phyloP scores from a whole-genome alignment of 2,113 vertebrate genomes.

The Periophthalmus modestus region DNA sequence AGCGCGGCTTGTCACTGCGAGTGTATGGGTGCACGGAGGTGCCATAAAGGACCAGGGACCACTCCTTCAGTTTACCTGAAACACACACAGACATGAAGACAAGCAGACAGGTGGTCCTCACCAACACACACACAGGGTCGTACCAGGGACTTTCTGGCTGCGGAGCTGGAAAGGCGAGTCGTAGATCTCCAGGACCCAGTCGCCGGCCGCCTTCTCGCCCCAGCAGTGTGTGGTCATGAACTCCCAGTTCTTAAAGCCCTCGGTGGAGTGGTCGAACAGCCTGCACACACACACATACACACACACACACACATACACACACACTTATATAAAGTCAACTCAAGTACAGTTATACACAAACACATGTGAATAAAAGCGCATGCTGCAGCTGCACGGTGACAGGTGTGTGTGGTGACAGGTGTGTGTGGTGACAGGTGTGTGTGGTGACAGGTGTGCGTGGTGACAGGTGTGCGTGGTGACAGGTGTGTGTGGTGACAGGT shows the following conservation, averaged over 20 bases:
- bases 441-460: no score
- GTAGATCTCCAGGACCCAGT: conserved; percentile 97
- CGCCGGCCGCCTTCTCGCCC: conserved; percentile 95
- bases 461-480: no score
- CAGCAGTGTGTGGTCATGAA: conserved; percentile 99
- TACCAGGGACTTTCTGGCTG: conserved; percentile 97
- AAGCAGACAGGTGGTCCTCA: neutral
- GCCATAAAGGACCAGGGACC: conserved; percentile 96
- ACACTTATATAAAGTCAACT: no score
- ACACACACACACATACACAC: no score
- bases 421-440: no score
- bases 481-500: no score
- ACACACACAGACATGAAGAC: conserved; percentile 11
- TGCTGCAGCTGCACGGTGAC: no score
- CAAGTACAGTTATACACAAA: no score
- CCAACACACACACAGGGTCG: neutral
- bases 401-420: no score
- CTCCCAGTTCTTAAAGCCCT: conserved; percentile 99
- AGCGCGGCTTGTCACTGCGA: conserved; percentile 87
- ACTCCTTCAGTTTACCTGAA: conserved; percentile 96
- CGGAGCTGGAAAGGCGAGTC: conserved; percentile 95
- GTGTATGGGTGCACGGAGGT: conserved; percentile 94
- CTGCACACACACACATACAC: conserved; percentile 69
- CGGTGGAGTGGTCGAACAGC: conserved; percentile 98
- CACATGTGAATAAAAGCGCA: no score